phyloP scores from a whole-genome alignment of 2,797 vertebrate species.

The Sebastes flavidus region DNA sequence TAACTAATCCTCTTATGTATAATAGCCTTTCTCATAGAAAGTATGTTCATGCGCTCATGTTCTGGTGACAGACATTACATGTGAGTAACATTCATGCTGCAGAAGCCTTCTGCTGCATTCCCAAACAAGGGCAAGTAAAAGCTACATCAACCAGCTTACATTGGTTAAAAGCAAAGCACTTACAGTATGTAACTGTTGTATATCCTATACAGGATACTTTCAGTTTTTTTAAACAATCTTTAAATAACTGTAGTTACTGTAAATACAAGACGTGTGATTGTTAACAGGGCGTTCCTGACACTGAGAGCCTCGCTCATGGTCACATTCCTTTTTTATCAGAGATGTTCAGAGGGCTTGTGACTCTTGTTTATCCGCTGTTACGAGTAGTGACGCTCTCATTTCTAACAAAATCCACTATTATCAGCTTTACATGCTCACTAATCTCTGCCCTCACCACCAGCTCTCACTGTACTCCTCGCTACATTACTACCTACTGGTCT shows the following conservation, averaged over 20 bases:
- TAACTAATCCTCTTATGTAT: constrained; percentile 45
- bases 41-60: constrained; percentile 7
- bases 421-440: constrained; percentile 38
- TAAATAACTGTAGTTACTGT: neutral
- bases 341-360: constrained; percentile 9
- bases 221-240: neutral
- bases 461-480: constrained; percentile 14
- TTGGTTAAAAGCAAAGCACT: neutral
- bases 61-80: constrained; percentile 3
- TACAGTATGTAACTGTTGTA: neutral
- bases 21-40: constrained; percentile 5
- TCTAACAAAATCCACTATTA: constrained; percentile 51
- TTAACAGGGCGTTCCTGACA: neutral
- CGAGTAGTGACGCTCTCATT: constrained; percentile 17
- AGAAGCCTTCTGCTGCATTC: neutral
- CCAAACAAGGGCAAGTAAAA: neutral
- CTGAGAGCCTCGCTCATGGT: neutral
- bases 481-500: constrained; percentile 8
- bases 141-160: too few relatives aligned
- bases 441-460: constrained; percentile 30
- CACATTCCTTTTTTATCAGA: constrained; percentile 5
- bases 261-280: neutral
- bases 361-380: constrained; percentile 22
- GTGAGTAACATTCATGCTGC: neutral
- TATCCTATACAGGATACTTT: neutral